Conservation (phyloP, 2,888 invertebrate genomes). For the Buathra laborator region DNA sequence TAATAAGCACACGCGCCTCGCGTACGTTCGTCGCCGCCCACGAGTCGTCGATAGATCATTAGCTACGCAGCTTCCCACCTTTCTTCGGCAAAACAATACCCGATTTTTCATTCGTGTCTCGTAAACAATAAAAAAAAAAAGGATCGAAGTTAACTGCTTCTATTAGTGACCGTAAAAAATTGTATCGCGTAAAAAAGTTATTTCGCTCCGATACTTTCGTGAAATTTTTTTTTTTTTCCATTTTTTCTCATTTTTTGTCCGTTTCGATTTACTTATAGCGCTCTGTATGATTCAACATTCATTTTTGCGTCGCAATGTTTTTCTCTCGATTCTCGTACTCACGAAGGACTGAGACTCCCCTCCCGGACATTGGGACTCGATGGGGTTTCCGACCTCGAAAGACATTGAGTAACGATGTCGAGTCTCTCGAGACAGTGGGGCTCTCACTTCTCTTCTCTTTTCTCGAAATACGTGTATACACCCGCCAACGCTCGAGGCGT, state of each 20-base stretch:
- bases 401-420: slow-evolving; percentile 48
- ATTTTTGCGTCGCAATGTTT: slow-evolving; percentile 10
- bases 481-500: no score
- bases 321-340: slow-evolving; percentile 11
- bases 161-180: no score
- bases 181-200: no score
- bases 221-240: not conserved
- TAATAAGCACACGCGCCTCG: not conserved
- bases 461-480: not conserved
- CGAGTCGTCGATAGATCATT: not conserved
- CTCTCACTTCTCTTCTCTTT: not conserved
- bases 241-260: not conserved
- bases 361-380: slow-evolving; percentile 31
- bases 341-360: not conserved
- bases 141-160: no score
- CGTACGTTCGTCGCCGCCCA: not conserved
- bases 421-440: slow-evolving; percentile 19
- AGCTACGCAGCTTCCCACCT: not conserved
- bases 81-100: not conserved
- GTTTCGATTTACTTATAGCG: not conserved
- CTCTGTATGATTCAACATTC: slow-evolving; percentile 3
- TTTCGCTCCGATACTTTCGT: not conserved
- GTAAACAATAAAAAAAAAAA: no score
- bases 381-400: slow-evolving; percentile 34
- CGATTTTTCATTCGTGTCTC: no score